Evolutionary conservation across 2,888 invertebrate species (phyloP).

Genomic region (Altica lythri): DNA sequence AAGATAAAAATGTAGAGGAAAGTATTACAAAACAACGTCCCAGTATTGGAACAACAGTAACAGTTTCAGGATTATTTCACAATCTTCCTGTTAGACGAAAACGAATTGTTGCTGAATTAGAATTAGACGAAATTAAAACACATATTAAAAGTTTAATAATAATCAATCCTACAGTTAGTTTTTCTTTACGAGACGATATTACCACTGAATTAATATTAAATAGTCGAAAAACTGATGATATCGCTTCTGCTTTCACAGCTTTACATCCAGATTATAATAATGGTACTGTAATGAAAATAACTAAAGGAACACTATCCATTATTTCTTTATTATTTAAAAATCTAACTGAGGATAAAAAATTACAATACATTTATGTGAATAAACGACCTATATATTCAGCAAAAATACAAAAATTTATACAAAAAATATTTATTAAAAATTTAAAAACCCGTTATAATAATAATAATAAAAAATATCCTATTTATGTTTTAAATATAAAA

Average conservation of each 20-base stretch:
- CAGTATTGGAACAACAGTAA: constrained; percentile 73
- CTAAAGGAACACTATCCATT: constrained; percentile 59
- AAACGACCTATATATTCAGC: constrained; percentile 62
- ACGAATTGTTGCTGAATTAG: constrained; percentile 59
- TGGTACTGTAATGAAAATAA: constrained; percentile 54
- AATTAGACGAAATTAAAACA: constrained; percentile 65
- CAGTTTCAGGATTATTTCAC: constrained; percentile 67
- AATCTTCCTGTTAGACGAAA: constrained; percentile 67
- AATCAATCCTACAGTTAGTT: constrained; percentile 67
- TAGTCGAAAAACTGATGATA: constrained; percentile 62
- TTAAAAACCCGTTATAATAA: constrained; percentile 23
- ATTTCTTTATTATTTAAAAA: constrained; percentile 64
- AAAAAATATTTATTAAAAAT: constrained; percentile 49
- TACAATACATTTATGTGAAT: constrained; percentile 72
- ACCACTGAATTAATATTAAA: constrained; percentile 64
- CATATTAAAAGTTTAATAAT: constrained; percentile 68
- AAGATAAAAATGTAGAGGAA: constrained; percentile 43
- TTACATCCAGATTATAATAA: constrained; percentile 57
- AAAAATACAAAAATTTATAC: constrained; percentile 59
- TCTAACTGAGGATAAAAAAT: constrained; percentile 54
- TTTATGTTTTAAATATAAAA: constrained; percentile 62
- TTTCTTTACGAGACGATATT: constrained; percentile 71
- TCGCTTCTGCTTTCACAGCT: constrained; percentile 60
- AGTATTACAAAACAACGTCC: constrained; percentile 58
- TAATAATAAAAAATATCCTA: constrained; percentile 46